Percentiles rank a stretch among this genome's conserved stretches.
Conservation (phyloP, 2,113 vertebrate genomes). For the Antennarius striatus region DNA sequence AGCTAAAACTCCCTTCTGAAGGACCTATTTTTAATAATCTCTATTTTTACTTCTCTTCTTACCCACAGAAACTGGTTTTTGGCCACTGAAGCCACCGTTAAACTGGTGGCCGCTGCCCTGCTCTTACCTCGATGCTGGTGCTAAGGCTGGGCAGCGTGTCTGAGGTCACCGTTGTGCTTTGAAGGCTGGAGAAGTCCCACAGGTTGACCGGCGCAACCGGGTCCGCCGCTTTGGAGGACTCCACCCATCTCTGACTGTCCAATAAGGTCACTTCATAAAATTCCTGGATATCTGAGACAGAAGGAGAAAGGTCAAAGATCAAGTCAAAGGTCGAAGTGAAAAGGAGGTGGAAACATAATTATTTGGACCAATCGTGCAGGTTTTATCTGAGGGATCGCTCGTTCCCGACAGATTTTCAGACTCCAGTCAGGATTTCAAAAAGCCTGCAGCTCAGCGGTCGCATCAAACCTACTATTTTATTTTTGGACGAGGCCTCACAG, state of each 20-base stretch:
- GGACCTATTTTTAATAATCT: too few relatives aligned
- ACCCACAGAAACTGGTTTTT: too few relatives aligned
- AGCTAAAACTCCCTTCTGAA: too few relatives aligned
- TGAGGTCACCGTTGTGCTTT: conserved; percentile 90
- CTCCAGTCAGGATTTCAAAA: not conserved
- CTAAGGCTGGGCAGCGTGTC: conserved; percentile 93
- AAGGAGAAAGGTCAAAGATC: not conserved
- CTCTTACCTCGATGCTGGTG: conserved; percentile 87
- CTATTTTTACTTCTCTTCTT: too few relatives aligned
- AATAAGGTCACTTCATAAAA: conserved; percentile 99
- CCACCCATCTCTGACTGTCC: conserved; percentile 90
- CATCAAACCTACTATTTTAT: conserved; percentile 30
- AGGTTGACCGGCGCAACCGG: conserved; percentile 85
- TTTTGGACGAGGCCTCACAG: conserved; percentile 22
- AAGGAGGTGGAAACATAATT: too few relatives aligned
- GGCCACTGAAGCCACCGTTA: too few relatives aligned
- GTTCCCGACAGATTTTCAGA: too few relatives aligned
- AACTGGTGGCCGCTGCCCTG: too few relatives aligned
- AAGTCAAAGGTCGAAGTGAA: too few relatives aligned
- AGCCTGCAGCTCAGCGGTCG: conserved; percentile 11
- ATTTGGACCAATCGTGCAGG: too few relatives aligned
- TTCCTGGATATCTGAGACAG: conserved; percentile 93
- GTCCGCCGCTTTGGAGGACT: conserved; percentile 81
- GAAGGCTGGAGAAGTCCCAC: conserved; percentile 96
- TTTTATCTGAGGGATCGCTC: too few relatives aligned